phyloP scores from a whole-genome alignment of 2,113 vertebrate species.

The Zosterops hypoxanthus region DNA sequence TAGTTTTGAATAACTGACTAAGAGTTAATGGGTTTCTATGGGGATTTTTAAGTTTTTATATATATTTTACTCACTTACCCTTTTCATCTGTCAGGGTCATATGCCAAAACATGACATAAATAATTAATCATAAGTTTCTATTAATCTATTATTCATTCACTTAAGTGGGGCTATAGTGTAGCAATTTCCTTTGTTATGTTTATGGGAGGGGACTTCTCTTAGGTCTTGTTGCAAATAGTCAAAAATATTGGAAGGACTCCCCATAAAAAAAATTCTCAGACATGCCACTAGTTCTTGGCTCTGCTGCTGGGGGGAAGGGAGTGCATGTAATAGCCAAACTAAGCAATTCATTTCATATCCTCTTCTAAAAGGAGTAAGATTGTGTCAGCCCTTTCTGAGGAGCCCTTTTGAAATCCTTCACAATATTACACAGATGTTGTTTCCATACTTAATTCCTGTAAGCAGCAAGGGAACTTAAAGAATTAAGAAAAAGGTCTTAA shows the following conservation, averaged over 20 bases:
- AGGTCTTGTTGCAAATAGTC: slow-evolving; percentile 12
- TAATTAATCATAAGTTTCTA: slow-evolving; percentile 35
- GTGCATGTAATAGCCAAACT: slow-evolving; percentile 57
- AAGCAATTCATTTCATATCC: slow-evolving; percentile 68
- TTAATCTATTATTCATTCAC: slow-evolving; percentile 56
- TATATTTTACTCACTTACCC: background rate
- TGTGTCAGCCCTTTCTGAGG: slow-evolving; percentile 67
- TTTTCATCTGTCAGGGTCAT: background rate
- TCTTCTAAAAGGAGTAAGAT: slow-evolving; percentile 69
- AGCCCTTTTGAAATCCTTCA: slow-evolving; percentile 64
- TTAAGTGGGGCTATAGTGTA: slow-evolving; percentile 11
- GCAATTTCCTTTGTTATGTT: slow-evolving; percentile 30
- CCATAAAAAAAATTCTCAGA: slow-evolving; percentile 7
- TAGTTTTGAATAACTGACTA: background rate
- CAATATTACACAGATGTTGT: slow-evolving; percentile 68
- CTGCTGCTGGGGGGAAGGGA: slow-evolving; percentile 40
- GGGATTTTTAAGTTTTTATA: background rate
- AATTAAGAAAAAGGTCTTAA: slow-evolving; percentile 57
- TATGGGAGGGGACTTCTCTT: slow-evolving; percentile 28
- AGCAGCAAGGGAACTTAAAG: slow-evolving; percentile 50
- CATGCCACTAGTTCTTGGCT: slow-evolving; percentile 21
- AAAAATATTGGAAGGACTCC: slow-evolving; percentile 57
- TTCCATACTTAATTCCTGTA: slow-evolving; percentile 65
- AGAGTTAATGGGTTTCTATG: background rate
- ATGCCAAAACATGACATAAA: background rate